These are phyloP conservation scores for Monopis laevigella DNA, from an alignment of 2,888 invertebrate species.

Conservation along the genomic window DNA sequence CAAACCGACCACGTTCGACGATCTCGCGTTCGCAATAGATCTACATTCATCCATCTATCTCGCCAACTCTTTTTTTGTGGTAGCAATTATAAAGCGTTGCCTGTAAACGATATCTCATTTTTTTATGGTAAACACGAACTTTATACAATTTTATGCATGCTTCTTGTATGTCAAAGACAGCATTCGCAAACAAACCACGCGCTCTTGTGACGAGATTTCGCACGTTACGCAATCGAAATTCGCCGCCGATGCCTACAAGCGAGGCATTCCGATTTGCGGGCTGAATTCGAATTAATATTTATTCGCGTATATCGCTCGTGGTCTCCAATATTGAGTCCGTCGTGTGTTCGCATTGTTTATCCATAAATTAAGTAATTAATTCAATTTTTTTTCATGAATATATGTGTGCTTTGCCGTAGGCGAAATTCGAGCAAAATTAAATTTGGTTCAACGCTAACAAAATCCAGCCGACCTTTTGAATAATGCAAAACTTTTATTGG, in stretches of 20 bases:
- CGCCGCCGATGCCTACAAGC: slow-evolving; percentile 1
- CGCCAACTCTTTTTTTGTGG: background rate
- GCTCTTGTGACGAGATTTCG: slow-evolving; percentile 17
- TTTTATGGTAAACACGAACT: background rate
- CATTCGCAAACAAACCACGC: background rate
- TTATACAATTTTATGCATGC: background rate
- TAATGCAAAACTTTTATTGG: slow-evolving; percentile 56
- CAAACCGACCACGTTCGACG: slow-evolving; percentile 35
- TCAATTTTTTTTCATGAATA: slow-evolving; percentile 32
- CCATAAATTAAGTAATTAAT: slow-evolving; percentile 34
- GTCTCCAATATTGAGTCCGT: slow-evolving; percentile 9
- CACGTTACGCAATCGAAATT: slow-evolving; percentile 19
- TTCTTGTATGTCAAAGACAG: background rate
- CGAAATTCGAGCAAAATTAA: slow-evolving; percentile 52
- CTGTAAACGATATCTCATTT: no score
- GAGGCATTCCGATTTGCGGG: slow-evolving; percentile 3
- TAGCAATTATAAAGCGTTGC: slow-evolving; percentile 56
- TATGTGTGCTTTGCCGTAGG: slow-evolving; percentile 32
- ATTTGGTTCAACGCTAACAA: slow-evolving; percentile 39
- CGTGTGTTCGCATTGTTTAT: slow-evolving; percentile 26
- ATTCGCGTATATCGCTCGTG: slow-evolving; percentile 13
- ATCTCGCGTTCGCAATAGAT: slow-evolving; percentile 38
- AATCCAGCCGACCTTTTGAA: slow-evolving; percentile 53
- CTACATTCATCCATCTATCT: slow-evolving; percentile 13
- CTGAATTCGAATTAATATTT: slow-evolving; percentile 21